These are phyloP conservation scores for Gouania willdenowi DNA, from an alignment of 2,797 vertebrate species.

Conservation along the genomic window DNA sequence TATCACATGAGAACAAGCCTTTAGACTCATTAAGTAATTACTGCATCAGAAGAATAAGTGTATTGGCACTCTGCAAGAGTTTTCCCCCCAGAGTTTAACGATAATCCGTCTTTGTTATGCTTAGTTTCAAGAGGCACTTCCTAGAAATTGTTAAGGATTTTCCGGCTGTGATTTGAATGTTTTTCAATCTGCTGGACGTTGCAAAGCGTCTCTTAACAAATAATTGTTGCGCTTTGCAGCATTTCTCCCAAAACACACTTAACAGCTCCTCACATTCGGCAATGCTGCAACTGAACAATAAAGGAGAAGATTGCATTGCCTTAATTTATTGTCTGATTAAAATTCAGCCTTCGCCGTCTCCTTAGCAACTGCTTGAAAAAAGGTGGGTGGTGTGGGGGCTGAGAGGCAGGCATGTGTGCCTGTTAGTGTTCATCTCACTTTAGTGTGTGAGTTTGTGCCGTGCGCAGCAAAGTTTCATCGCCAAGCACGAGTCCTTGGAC, in stretches of 20 bases:
- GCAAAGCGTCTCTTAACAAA: background rate
- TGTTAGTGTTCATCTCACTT: conserved; percentile 52
- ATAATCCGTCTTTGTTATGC: conserved; percentile 11
- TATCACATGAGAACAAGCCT: conserved; percentile 12
- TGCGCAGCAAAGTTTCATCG: conserved; percentile 51
- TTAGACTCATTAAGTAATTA: conserved; percentile 37
- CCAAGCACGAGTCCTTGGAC: conserved; percentile 50
- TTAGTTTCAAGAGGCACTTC: too few species aligned
- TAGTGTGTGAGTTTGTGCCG: conserved; percentile 23
- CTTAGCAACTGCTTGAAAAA: conserved; percentile 77
- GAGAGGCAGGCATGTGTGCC: conserved; percentile 65
- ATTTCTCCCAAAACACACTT: conserved; percentile 21
- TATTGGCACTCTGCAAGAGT: conserved; percentile 22
- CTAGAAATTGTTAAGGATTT: too few species aligned
- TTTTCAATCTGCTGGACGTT: conserved; percentile 4
- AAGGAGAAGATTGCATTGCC: conserved; percentile 59
- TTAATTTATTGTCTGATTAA: conserved; percentile 80
- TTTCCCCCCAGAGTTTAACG: conserved; percentile 9
- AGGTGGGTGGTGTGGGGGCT: conserved; percentile 76
- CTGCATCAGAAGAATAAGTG: conserved; percentile 24
- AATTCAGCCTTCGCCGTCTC: conserved; percentile 79
- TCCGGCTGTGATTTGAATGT: too few species aligned
- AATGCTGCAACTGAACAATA: conserved; percentile 48
- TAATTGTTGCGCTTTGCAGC: conserved; percentile 11
- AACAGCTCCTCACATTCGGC: conserved; percentile 24